These are phyloP conservation scores for Sinotaia quadrata DNA, from an alignment of 2,888 invertebrate species.

Conservation along the genomic window DNA sequence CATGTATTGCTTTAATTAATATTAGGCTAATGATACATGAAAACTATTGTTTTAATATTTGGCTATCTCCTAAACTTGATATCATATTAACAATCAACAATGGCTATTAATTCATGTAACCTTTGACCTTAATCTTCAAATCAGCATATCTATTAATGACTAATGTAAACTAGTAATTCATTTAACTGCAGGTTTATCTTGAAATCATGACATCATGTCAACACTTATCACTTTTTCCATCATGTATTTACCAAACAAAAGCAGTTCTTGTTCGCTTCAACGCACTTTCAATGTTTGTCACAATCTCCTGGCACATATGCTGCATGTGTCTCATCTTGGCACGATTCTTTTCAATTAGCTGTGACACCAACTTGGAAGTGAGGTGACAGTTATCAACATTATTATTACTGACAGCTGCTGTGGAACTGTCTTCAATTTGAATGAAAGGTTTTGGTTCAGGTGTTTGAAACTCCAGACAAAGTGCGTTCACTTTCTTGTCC, in stretches of 20 bases:
- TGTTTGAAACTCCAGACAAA: conserved; percentile 41
- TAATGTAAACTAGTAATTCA: no score
- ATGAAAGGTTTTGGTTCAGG: conserved; percentile 17
- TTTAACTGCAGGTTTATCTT: no score
- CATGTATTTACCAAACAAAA: conserved; percentile 46
- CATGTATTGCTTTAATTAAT: no score
- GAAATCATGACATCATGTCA: no score
- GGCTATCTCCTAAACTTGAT: no score
- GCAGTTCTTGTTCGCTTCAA: conserved; percentile 52
- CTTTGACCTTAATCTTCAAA: no score
- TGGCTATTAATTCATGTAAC: no score
- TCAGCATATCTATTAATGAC: no score
- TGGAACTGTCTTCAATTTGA: conserved; percentile 6
- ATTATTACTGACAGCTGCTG: conserved; percentile 18
- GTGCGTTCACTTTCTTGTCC: conserved; percentile 41
- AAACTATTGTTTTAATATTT: no score
- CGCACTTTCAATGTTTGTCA: conserved; percentile 42
- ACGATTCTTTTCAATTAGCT: conserved; percentile 44
- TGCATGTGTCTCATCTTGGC: conserved; percentile 48
- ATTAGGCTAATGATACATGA: no score
- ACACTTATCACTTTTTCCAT: no score
- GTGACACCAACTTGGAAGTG: conserved; percentile 26
- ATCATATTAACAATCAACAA: no score
- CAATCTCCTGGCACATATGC: conserved; percentile 38
- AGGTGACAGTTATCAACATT: conserved; percentile 25